Conservation (phyloP, 1,140 invertebrate species). For the Cotesia typhae region DNA sequence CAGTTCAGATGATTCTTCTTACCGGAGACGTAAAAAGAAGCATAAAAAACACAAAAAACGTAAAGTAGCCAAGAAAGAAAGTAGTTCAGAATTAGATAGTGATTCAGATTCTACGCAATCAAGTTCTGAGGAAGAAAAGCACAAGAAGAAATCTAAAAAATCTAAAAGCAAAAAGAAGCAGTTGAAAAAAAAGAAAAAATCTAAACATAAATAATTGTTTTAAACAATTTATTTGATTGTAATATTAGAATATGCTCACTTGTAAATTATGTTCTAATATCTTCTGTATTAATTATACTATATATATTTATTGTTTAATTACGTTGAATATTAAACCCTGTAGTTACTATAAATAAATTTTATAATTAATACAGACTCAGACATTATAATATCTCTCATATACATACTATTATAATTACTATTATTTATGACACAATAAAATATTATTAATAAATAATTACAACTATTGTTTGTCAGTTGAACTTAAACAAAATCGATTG, state of each 20-base stretch:
- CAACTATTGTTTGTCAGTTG: slow-evolving; percentile 7
- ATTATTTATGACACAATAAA: not conserved
- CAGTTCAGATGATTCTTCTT: slow-evolving; percentile 61
- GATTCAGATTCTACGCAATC: slow-evolving; percentile 61
- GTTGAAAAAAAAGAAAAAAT: slow-evolving; percentile 68
- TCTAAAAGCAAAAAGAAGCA: slow-evolving; percentile 63
- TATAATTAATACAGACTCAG: slow-evolving; percentile 31
- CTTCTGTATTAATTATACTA: slow-evolving; percentile 1
- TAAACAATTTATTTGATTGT: slow-evolving; percentile 46
- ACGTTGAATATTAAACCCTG: not conserved
- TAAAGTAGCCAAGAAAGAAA: slow-evolving; percentile 54
- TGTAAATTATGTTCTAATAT: slow-evolving; percentile 23
- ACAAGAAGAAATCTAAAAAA: slow-evolving; percentile 65
- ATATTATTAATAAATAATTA: slow-evolving; percentile 1
- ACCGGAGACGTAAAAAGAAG: slow-evolving; percentile 59
- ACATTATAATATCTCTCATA: slow-evolving; percentile 35
- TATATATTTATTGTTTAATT: not conserved
- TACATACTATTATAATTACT: slow-evolving; percentile 26
- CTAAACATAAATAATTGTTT: slow-evolving; percentile 63
- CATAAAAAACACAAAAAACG: slow-evolving; percentile 61
- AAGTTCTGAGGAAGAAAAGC: slow-evolving; percentile 64
- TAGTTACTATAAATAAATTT: slow-evolving; percentile 27
- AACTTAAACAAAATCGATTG: not conserved
- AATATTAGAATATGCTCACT: slow-evolving; percentile 3
- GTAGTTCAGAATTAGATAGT: slow-evolving; percentile 57